These are phyloP conservation scores for Eilema griseolum DNA, from an alignment of 2,888 invertebrate species.

Conservation along the genomic window DNA sequence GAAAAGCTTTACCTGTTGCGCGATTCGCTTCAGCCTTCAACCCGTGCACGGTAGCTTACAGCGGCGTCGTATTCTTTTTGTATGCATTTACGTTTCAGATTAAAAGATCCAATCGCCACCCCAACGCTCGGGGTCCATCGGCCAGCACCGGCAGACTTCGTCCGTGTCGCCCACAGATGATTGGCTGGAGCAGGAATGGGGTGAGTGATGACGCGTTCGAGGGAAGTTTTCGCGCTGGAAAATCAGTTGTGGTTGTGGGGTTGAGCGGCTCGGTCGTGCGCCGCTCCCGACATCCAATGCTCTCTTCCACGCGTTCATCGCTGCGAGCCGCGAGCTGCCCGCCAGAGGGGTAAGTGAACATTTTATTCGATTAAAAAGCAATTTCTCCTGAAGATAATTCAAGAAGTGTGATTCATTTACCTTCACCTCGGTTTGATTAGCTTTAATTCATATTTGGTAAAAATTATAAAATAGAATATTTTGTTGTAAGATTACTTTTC, in stretches of 20 bases:
- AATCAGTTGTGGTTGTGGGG: slow-evolving; percentile 81
- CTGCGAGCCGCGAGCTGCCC: slow-evolving; percentile 62
- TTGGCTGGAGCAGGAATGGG: slow-evolving; percentile 76
- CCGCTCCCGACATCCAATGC: slow-evolving; percentile 73
- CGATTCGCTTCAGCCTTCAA: slow-evolving; percentile 62
- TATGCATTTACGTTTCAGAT: slow-evolving; percentile 86
- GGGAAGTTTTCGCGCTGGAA: slow-evolving; percentile 85
- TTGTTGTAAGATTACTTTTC: slow-evolving; percentile 26
- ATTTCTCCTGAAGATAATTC: slow-evolving; percentile 67
- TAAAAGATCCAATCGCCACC: slow-evolving; percentile 85
- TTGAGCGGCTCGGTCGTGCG: slow-evolving; percentile 75
- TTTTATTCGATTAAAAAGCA: slow-evolving; percentile 86
- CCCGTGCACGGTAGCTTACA: slow-evolving; percentile 73
- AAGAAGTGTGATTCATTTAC: slow-evolving; percentile 64
- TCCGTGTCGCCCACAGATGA: slow-evolving; percentile 56
- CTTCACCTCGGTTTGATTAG: slow-evolving; percentile 48
- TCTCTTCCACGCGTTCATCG: slow-evolving; percentile 57
- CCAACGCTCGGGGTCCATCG: slow-evolving; percentile 73
- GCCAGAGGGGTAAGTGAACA: slow-evolving; percentile 82
- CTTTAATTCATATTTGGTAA: slow-evolving; percentile 52
- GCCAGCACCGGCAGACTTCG: slow-evolving; percentile 70
- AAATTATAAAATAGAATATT: slow-evolving; percentile 36
- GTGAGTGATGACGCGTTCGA: slow-evolving; percentile 82
- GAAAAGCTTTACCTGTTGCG: slow-evolving; percentile 80
- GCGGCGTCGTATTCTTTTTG: slow-evolving; percentile 79